Evolutionary conservation across 2,797 vertebrate species (phyloP).

Genomic region (Peromyscus eremicus): DNA sequence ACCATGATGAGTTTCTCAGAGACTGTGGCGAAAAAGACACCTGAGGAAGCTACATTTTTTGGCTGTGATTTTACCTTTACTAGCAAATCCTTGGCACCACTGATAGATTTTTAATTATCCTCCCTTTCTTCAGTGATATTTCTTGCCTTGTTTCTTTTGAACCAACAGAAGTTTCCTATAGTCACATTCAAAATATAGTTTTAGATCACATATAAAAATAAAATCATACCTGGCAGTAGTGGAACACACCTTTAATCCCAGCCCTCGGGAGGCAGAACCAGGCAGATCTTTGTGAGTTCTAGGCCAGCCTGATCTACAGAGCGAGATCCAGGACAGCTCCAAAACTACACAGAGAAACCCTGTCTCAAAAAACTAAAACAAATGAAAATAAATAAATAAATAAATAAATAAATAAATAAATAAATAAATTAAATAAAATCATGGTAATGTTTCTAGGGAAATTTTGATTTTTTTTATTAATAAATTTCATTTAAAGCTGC

Average conservation of each 20-base stretch:
- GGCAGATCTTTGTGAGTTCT: too few relatives aligned
- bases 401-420: too few relatives aligned
- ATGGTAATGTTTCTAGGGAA: background rate
- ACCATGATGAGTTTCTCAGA: too few relatives aligned
- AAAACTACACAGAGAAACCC: too few relatives aligned
- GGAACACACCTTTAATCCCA: too few relatives aligned
- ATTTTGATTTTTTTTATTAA: background rate
- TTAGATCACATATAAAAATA: background rate
- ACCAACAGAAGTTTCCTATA: background rate
- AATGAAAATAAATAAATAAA: too few relatives aligned
- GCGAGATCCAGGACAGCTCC: too few relatives aligned
- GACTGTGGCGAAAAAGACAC: accelerated
- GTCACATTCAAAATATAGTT: background rate
- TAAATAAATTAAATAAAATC: background rate
- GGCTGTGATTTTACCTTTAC: background rate
- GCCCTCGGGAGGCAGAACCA: too few relatives aligned
- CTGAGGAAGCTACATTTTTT: background rate
- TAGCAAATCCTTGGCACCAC: background rate
- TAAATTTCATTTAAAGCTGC: background rate
- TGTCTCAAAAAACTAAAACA: too few relatives aligned
- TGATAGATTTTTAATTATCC: background rate
- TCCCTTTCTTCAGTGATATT: background rate
- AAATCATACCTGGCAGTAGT: background rate
- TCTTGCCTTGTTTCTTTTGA: background rate
- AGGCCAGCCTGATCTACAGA: too few relatives aligned